Percentiles rank a stretch among this genome's conserved stretches.
Conservation (phyloP, 1,140 invertebrate species). For the Parapsyche elsis region DNA sequence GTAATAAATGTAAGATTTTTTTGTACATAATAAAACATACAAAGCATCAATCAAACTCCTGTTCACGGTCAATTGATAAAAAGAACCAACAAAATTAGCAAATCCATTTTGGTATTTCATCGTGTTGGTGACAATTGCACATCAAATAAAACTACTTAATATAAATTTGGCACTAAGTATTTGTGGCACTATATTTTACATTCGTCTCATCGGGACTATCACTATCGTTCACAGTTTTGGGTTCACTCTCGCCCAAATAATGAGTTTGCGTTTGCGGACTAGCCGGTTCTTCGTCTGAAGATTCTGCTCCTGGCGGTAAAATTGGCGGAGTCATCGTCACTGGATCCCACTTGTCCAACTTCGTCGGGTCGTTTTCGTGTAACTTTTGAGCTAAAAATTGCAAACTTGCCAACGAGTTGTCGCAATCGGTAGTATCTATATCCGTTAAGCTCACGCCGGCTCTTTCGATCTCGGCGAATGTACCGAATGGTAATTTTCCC, state of each 20-base stretch:
- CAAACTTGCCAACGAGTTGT: conserved; percentile 88
- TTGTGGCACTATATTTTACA: conserved; percentile 69
- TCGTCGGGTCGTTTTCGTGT: conserved; percentile 83
- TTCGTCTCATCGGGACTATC: conserved; percentile 62
- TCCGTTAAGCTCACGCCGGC: conserved; percentile 91
- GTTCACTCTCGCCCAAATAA: conserved; percentile 61
- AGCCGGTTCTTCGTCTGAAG: conserved; percentile 63
- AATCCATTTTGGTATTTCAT: conserved; percentile 44
- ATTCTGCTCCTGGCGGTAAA: conserved; percentile 59
- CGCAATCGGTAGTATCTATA: conserved; percentile 94
- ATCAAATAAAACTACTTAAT: conserved; percentile 56
- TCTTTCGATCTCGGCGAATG: conserved; percentile 93
- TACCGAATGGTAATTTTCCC: conserved; percentile 94
- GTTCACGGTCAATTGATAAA: conserved; percentile 17
- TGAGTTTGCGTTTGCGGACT: conserved; percentile 58
- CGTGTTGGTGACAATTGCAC: conserved; percentile 49
- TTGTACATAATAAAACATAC: conserved; percentile 52
- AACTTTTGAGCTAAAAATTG: conserved; percentile 83
- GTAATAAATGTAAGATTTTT: conserved; percentile 38
- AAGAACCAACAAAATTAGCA: conserved; percentile 17
- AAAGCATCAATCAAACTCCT: conserved; percentile 14
- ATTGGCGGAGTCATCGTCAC: conserved; percentile 55
- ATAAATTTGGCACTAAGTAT: conserved; percentile 70
- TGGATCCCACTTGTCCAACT: conserved; percentile 73
- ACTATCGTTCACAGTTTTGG: conserved; percentile 63